Conservation (phyloP, 2,888 invertebrate genomes). For the Pristionchus japonicus region DNA sequence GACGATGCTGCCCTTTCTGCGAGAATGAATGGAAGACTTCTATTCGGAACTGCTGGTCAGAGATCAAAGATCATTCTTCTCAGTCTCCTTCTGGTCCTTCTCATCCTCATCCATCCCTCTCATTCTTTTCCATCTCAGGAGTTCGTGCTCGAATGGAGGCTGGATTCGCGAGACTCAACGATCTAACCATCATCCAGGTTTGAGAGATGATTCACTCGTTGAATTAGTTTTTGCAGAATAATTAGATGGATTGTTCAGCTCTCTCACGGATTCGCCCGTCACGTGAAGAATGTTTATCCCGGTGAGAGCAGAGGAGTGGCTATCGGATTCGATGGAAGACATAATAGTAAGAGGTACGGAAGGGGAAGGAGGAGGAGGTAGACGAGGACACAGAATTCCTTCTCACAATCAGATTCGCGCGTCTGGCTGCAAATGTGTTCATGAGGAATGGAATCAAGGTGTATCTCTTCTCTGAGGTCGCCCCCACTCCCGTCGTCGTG, state of each 20-base stretch:
- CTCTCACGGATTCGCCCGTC: conserved; percentile 70
- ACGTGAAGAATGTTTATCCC: conserved; percentile 59
- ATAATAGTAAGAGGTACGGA: conserved; percentile 61
- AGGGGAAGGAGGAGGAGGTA: not conserved
- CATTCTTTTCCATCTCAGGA: conserved; percentile 77
- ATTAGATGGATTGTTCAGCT: not conserved
- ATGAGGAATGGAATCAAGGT: conserved; percentile 85
- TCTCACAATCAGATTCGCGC: conserved; percentile 84
- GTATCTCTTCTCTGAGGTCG: conserved; percentile 85
- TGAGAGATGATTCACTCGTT: not conserved
- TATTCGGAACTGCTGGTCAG: conserved; percentile 78
- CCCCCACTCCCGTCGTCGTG: conserved; percentile 91
- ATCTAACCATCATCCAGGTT: conserved; percentile 88
- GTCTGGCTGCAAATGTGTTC: conserved; percentile 89
- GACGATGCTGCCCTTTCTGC: conserved; percentile 74
- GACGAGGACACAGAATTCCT: not conserved
- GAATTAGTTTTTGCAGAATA: not conserved
- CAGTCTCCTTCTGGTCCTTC: not conserved
- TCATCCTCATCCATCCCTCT: too few species aligned
- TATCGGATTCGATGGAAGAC: conserved; percentile 73
- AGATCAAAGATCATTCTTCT: not conserved
- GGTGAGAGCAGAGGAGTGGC: conserved; percentile 60
- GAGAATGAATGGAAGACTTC: conserved; percentile 75
- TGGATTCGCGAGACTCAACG: conserved; percentile 94
- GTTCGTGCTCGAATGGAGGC: conserved; percentile 92